These are phyloP conservation scores for Agrotis puta DNA, from an alignment of 2,888 invertebrate genomes.

Conservation along the genomic window DNA sequence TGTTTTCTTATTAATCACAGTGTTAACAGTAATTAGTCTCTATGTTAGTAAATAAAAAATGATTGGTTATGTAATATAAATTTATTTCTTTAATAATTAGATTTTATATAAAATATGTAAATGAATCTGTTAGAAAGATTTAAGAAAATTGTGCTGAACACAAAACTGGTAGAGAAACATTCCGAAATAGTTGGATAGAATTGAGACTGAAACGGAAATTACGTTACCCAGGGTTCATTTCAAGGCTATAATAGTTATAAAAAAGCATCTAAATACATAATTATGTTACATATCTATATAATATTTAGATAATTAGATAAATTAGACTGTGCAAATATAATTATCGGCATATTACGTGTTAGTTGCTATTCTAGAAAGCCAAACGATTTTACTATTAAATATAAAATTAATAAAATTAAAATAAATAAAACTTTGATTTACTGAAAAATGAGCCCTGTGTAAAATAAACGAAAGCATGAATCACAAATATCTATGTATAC, in stretches of 20 bases:
- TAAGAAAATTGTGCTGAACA: constrained; percentile 23
- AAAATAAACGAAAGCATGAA: constrained; percentile 62
- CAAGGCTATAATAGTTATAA: neutral
- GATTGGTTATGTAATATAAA: constrained; percentile 12
- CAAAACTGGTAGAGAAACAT: constrained; percentile 26
- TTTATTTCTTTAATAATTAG: too few species aligned
- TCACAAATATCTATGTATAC: constrained; percentile 57
- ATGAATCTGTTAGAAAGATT: constrained; percentile 1
- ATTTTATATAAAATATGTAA: constrained; percentile 18
- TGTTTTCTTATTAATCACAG: neutral
- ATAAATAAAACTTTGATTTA: neutral
- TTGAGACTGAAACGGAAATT: constrained; percentile 27
- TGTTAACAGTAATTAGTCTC: neutral
- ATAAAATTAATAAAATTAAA: neutral
- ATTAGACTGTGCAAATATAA: constrained; percentile 10
- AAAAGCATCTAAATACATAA: neutral
- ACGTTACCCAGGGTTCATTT: constrained; percentile 63
- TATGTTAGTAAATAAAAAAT: constrained; percentile 31
- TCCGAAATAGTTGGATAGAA: constrained; percentile 29
- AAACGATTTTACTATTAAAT: constrained; percentile 7
- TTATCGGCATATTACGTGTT: constrained; percentile 25
- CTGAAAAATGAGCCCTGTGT: constrained; percentile 63
- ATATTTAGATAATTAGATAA: constrained; percentile 6
- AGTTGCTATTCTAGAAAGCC: constrained; percentile 34
- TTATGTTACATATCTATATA: constrained; percentile 2